These are phyloP conservation scores for Aptenodytes forsteri DNA, from an alignment of 2,113 vertebrate genomes.

Conservation along the genomic window DNA sequence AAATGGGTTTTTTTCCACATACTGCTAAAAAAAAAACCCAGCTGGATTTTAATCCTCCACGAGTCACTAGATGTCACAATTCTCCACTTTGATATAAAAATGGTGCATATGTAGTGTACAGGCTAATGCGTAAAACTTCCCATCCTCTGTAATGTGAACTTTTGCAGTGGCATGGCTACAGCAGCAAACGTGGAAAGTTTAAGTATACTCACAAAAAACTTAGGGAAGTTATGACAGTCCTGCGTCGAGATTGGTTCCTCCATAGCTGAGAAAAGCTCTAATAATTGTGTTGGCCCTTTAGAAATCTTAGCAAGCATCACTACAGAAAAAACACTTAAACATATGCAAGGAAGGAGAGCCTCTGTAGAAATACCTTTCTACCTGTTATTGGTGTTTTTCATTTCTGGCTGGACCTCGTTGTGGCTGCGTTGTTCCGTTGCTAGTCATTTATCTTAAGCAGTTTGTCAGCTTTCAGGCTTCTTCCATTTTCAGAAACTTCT, in stretches of 20 bases:
- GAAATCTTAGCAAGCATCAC: conserved; percentile 1
- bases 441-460: background rate
- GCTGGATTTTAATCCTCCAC: background rate
- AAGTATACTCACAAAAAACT: background rate
- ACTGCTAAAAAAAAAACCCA: background rate
- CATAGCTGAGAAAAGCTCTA: background rate
- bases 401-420: background rate
- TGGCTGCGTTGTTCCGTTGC: background rate
- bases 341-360: background rate
- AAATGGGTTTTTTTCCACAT: background rate
- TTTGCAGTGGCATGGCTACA: background rate
- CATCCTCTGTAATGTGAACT: background rate
- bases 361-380: conserved; percentile 4
- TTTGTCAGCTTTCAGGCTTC: background rate
- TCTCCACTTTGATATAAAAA: background rate
- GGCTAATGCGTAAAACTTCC: background rate
- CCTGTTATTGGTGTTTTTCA: background rate
- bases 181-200: background rate
- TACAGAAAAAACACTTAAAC: background rate
- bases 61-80: conserved; percentile 39
- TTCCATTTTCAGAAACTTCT: background rate
- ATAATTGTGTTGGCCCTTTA: background rate
- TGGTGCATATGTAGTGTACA: background rate
- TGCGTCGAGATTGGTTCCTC: background rate
- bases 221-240: background rate